These are phyloP conservation scores for Ia io DNA, from an alignment of 2,113 vertebrate genomes.

Conservation along the genomic window DNA sequence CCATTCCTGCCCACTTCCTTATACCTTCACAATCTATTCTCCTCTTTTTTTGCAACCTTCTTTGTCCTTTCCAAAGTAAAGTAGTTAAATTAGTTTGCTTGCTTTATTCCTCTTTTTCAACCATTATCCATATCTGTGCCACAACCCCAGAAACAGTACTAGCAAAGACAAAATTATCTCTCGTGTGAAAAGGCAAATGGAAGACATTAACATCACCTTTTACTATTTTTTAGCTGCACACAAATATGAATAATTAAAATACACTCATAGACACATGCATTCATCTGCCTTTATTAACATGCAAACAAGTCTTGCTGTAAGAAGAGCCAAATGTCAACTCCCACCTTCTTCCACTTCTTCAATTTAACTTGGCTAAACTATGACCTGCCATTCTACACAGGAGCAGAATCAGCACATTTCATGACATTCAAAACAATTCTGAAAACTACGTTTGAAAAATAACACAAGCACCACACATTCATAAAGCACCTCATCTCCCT, in stretches of 20 bases:
- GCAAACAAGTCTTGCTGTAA: background rate
- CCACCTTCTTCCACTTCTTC: background rate
- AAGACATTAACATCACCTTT: background rate
- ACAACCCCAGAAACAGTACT: background rate
- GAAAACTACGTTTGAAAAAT: background rate
- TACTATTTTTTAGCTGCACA: background rate
- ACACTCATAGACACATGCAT: background rate
- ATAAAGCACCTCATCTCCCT: background rate
- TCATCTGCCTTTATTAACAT: background rate
- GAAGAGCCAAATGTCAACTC: background rate
- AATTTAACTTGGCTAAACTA: background rate
- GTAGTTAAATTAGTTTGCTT: background rate
- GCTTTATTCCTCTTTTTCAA: background rate
- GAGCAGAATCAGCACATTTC: background rate
- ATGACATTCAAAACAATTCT: background rate
- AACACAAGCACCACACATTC: background rate
- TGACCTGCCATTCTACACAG: background rate
- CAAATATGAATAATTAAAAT: background rate
- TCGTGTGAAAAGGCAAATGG: background rate
- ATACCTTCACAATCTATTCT: background rate
- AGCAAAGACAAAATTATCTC: background rate
- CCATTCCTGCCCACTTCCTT: background rate
- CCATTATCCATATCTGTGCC: background rate
- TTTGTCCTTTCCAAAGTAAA: background rate
- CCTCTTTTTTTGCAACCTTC: background rate